A percentile compares a stretch with the other conserved stretches of the same genome.
phyloP scores from a whole-genome alignment of 2,113 vertebrate species.

The Paraplagusia blochii region DNA sequence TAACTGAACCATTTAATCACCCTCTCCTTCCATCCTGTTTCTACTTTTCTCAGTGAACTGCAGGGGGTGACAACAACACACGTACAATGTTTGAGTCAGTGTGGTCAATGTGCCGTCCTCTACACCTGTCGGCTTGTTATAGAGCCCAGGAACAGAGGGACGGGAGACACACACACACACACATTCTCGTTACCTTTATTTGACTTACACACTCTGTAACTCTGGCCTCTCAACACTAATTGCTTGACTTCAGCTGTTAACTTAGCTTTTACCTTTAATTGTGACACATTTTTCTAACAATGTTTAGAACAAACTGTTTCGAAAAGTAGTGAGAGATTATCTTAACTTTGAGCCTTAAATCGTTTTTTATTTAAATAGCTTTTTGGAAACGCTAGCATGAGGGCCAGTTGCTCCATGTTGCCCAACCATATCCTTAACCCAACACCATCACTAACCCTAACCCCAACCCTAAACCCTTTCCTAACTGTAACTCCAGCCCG shows the following conservation, averaged over 20 bases:
- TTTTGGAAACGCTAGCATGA: too few relatives aligned
- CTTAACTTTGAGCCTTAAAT: too few relatives aligned
- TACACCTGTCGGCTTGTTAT: conserved; percentile 58
- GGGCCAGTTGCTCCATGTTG: too few relatives aligned
- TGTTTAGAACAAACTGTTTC: conserved; percentile 6
- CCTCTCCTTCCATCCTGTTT: conserved; percentile 40
- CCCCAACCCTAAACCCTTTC: too few relatives aligned
- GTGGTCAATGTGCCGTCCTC: conserved; percentile 47
- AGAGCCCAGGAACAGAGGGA: conserved; percentile 46
- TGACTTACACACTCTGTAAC: conserved; percentile 32
- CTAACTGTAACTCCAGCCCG: too few relatives aligned
- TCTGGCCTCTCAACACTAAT: conserved; percentile 43
- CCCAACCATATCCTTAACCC: too few relatives aligned
- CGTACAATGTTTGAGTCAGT: conserved; percentile 23
- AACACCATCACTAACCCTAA: too few relatives aligned
- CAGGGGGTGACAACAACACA: conserved; percentile 46
- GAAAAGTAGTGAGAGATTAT: too few relatives aligned
- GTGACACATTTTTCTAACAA: conserved; percentile 48
- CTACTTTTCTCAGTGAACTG: conserved; percentile 42
- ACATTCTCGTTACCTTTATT: conserved; percentile 42
- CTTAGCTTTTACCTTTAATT: conserved; percentile 41
- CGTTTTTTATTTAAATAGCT: too few relatives aligned
- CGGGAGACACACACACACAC: conserved; percentile 38
- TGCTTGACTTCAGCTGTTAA: conserved; percentile 39
- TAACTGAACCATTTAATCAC: conserved; percentile 69